Percentiles rank a stretch among this genome's conserved stretches.
Evolutionary conservation across 2,888 invertebrate species (phyloP).

Genomic region (Drosophila aldrichi): DNA sequence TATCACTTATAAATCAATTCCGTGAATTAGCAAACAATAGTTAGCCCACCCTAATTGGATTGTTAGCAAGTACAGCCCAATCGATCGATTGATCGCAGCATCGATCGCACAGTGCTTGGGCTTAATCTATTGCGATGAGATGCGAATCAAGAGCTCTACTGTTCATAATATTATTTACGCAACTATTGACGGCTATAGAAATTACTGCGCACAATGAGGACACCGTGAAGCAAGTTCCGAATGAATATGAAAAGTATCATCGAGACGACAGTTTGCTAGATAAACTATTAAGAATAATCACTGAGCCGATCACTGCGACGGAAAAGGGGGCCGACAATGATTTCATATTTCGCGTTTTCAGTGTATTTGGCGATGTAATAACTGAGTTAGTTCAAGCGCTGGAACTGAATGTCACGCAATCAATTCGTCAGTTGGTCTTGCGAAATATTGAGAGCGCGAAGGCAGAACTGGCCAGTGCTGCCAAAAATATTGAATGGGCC

Average conservation of each 20-base stretch:
- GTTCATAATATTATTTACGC: constrained; percentile 28
- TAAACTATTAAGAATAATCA: constrained; percentile 20
- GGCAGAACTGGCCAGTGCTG: constrained; percentile 53
- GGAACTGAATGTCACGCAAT: constrained; percentile 40
- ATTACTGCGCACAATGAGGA: constrained; percentile 14
- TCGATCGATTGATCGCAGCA: constrained; percentile 14
- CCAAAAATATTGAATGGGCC: constrained; percentile 53
- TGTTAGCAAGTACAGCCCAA: constrained; percentile 8
- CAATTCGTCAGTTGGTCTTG: constrained; percentile 48
- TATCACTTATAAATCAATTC: neutral
- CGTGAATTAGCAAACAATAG: neutral
- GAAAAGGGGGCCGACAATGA: constrained; percentile 22
- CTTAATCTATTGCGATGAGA: constrained; percentile 47
- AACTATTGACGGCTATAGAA: constrained; percentile 15
- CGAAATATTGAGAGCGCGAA: constrained; percentile 50
- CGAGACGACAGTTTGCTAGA: constrained; percentile 19
- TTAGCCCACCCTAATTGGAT: constrained; percentile 32
- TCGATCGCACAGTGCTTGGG: constrained; percentile 36
- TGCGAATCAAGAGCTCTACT: constrained; percentile 32
- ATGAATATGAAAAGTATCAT: neutral
- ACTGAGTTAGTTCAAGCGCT: constrained; percentile 49
- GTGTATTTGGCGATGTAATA: constrained; percentile 49
- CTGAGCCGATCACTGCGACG: constrained; percentile 1
- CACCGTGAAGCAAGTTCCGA: neutral
- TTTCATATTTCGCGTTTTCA: constrained; percentile 44